Conservation (phyloP, 2,888 invertebrate species). For the Osmoderma eremita region DNA sequence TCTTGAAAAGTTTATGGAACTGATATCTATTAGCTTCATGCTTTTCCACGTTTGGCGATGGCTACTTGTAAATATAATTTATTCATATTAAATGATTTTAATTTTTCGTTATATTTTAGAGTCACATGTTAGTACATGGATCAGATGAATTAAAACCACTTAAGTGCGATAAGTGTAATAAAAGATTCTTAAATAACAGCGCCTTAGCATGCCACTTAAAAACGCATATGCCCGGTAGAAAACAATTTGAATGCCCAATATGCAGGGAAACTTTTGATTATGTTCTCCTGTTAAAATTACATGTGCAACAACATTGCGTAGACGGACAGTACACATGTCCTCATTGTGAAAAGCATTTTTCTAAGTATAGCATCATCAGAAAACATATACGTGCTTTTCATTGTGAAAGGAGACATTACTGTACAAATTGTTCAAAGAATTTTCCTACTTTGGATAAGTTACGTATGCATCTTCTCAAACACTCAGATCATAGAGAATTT, state of each 20-base stretch:
- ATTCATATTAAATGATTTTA: too few relatives aligned
- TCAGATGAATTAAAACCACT: conserved; percentile 76
- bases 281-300: conserved; percentile 72
- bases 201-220: conserved; percentile 78
- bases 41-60: too few relatives aligned
- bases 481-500: conserved; percentile 74
- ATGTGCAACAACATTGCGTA: conserved; percentile 72
- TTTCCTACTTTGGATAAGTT: conserved; percentile 79
- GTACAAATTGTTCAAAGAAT: conserved; percentile 74
- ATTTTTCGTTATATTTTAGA: conserved; percentile 56
- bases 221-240: conserved; percentile 71
- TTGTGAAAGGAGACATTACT: conserved; percentile 73
- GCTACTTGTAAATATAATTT: too few relatives aligned
- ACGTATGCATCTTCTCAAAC: conserved; percentile 75
- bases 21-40: too few relatives aligned
- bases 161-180: conserved; percentile 72
- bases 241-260: conserved; percentile 77
- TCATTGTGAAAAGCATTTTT: conserved; percentile 74
- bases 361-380: conserved; percentile 74
- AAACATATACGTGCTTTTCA: conserved; percentile 80
- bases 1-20: too few relatives aligned
- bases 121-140: conserved; percentile 74
- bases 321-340: conserved; percentile 76
- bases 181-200: conserved; percentile 77
- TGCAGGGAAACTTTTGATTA: conserved; percentile 76